Evolutionary conservation across 2,888 invertebrate genomes (phyloP).

Genomic region (Spatulosminthurus flaviceps): DNA sequence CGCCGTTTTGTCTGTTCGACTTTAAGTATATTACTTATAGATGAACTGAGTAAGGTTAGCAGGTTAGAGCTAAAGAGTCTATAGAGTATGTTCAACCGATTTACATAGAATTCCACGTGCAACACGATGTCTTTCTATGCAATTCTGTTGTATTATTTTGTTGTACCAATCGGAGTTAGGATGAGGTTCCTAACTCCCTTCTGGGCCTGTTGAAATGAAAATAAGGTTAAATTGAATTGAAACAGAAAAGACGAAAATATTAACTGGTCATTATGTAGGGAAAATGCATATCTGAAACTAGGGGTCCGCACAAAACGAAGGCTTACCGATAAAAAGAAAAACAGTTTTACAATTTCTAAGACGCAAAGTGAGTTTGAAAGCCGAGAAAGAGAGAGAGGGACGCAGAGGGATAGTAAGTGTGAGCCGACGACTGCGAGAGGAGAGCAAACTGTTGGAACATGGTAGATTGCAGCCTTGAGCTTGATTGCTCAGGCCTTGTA

Average conservation of each 20-base stretch:
- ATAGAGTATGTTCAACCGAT: not conserved
- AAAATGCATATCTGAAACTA: not conserved
- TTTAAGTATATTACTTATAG: too few relatives aligned
- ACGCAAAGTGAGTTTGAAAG: not conserved
- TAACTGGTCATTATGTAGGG: not conserved
- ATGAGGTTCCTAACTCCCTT: not conserved
- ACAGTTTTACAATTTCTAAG: not conserved
- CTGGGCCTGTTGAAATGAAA: not conserved
- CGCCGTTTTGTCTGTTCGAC: too few relatives aligned
- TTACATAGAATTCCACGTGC: not conserved
- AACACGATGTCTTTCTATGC: not conserved
- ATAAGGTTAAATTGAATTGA: conserved; percentile 1
- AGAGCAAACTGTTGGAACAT: conserved; percentile 42
- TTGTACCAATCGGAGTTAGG: conserved; percentile 1
- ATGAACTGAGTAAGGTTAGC: too few relatives aligned
- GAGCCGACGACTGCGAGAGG: conserved; percentile 1
- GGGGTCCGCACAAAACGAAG: not conserved
- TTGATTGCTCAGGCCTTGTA: conserved; percentile 44
- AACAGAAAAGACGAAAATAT: not conserved
- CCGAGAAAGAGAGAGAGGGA: conserved; percentile 22
- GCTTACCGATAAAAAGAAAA: not conserved
- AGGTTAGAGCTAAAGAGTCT: too few relatives aligned
- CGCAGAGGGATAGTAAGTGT: not conserved
- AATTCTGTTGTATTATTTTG: not conserved
- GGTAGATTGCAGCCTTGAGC: conserved; percentile 47